Evolutionary conservation across 2,113 vertebrate genomes (phyloP), one percentile per base, ranked within the genome.

Genomic region (Engraulis encrasicolus): DNA sequence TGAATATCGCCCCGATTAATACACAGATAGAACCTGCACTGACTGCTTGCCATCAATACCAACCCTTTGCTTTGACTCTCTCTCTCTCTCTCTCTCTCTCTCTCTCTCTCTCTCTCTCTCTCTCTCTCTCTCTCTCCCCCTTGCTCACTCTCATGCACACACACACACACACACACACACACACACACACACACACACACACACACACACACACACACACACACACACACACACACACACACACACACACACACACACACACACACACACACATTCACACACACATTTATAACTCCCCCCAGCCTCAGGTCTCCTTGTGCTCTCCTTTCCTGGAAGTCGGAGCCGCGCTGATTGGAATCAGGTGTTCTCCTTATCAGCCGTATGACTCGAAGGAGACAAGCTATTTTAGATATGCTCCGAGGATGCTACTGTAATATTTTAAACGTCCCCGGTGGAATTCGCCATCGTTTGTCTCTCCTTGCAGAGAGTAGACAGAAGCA

Each of bases 401-500:
- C 66, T 74, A 31, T 74, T 74, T 74, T 74, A 74, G 66, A 74
- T 74, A 34, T 74, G 66, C 66, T 74, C 31, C 66, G 58, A 74
- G 66, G 66, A 34, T 34, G 66, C 66, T 12, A 74, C 66, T 74
- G 66, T 74, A 12, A 74, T 74, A 74, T 74, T 74, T 34, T 74
- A 74, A 74, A 74, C 14, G 23, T 74, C 66, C 66, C 34, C 66
- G 1, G 66, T 34, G 66, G 66, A 74, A 74, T 74, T 34, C 12
- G 27, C 11, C 17, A 31, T 74, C 66, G 1, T 74, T 34, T 74
- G 31, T 34, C n/a, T 66, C 58, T 66, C 66, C 12, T 17, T 23
- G 27, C 66, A 17, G 66, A 74, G 66, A 74, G 27, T 34, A 17
- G 40, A 45, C 40, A 45, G 40, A 45, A 45, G 9, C 40, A 71